A percentile compares a stretch with the other conserved stretches of the same genome.
phyloP scores from a whole-genome alignment of 2,888 invertebrate species.

The Drosophila ezoana region DNA sequence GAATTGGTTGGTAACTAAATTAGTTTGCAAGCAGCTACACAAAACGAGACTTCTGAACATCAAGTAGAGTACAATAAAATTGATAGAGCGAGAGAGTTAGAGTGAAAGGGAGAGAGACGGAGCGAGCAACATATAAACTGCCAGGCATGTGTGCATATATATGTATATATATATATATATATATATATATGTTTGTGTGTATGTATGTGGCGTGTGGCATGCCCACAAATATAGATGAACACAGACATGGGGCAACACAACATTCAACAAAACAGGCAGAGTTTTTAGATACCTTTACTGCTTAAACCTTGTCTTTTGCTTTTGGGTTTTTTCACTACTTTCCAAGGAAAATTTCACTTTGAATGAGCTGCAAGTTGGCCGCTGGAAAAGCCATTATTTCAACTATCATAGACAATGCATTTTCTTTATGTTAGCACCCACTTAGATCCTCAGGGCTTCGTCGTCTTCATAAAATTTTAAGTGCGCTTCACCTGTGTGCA shows the following conservation, averaged over 20 bases:
- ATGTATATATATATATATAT: slow-evolving; percentile 20
- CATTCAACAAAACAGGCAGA: slow-evolving; percentile 36
- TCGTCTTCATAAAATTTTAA: slow-evolving; percentile 71
- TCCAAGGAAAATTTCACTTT: slow-evolving; percentile 38
- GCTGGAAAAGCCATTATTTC: slow-evolving; percentile 38
- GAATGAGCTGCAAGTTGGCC: slow-evolving; percentile 63
- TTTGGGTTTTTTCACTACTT: slow-evolving; percentile 10
- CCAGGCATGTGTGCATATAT: slow-evolving; percentile 25
- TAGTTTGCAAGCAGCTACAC: slow-evolving; percentile 66
- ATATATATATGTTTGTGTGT: slow-evolving; percentile 20
- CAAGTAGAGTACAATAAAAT: background rate
- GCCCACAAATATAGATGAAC: slow-evolving; percentile 49
- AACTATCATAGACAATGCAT: slow-evolving; percentile 33
- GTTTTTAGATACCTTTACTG: slow-evolving; percentile 32
- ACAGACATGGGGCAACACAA: slow-evolving; percentile 49
- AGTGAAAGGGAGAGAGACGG: slow-evolving; percentile 7
- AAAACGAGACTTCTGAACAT: slow-evolving; percentile 56
- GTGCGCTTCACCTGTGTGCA: slow-evolving; percentile 59
- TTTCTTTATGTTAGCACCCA: background rate
- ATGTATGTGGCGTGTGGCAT: slow-evolving; percentile 47
- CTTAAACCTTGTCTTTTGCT: background rate
- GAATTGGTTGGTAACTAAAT: slow-evolving; percentile 31
- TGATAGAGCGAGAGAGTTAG: slow-evolving; percentile 6
- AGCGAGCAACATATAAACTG: slow-evolving; percentile 38
- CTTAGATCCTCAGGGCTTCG: slow-evolving; percentile 23